Evolutionary conservation across 1,140 invertebrate species (phyloP).

Genomic region (Caenorhabditis brenneri): DNA sequence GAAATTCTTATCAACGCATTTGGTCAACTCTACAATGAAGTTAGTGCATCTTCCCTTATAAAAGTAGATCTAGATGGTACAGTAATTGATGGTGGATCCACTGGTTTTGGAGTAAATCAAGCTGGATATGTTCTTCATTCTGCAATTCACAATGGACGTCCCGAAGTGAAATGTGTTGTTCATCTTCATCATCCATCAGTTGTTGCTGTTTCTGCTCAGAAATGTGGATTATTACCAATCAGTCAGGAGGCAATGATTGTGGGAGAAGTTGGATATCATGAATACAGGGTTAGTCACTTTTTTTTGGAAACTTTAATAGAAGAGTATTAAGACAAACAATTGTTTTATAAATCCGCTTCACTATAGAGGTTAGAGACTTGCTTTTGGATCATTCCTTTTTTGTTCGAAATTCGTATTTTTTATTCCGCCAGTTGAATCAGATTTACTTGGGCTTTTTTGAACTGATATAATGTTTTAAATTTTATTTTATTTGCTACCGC

Average conservation of each 20-base stretch:
- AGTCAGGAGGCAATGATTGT: slow-evolving; percentile 74
- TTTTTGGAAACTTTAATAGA: no score
- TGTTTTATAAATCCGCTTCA: no score
- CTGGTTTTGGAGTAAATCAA: slow-evolving; percentile 77
- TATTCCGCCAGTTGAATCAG: no score
- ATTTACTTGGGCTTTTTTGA: no score
- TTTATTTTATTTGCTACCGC: no score
- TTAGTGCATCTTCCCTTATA: slow-evolving; percentile 90
- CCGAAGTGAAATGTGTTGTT: slow-evolving; percentile 92
- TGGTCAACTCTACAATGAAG: slow-evolving; percentile 92
- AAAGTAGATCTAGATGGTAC: slow-evolving; percentile 86
- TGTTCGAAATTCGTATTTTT: no score
- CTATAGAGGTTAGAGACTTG: no score
- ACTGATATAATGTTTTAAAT: no score
- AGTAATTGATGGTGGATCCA: slow-evolving; percentile 84
- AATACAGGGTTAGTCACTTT: slow-evolving; percentile 68
- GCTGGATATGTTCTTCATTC: slow-evolving; percentile 87
- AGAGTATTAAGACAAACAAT: no score
- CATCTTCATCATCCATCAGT: slow-evolving; percentile 89
- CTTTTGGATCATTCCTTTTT: no score
- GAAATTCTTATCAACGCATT: slow-evolving; percentile 96
- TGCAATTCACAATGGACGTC: slow-evolving; percentile 91
- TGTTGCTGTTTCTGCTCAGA: slow-evolving; percentile 79
- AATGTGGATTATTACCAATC: slow-evolving; percentile 74
- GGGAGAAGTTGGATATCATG: slow-evolving; percentile 73